Conservation (phyloP, 1,140 invertebrate genomes). For the Pogonomyrmex californicus region DNA sequence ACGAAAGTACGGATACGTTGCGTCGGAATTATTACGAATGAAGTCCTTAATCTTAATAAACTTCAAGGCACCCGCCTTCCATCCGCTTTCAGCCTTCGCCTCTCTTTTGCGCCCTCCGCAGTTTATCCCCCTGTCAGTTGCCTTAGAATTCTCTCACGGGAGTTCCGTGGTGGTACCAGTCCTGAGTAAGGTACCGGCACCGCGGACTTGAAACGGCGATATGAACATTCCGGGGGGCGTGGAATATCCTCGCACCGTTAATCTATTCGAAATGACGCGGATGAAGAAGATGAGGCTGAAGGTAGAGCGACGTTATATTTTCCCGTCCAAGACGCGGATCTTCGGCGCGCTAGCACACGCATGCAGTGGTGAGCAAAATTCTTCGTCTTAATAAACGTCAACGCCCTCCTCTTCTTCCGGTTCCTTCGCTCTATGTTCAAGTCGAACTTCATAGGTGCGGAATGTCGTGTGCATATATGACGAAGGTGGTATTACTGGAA, state of each 20-base stretch:
- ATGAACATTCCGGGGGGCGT: conserved; percentile 53
- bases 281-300: conserved; percentile 36
- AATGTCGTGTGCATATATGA: neutral
- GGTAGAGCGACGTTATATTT: conserved; percentile 38
- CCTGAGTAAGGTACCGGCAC: conserved; percentile 49
- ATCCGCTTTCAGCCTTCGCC: conserved; percentile 58
- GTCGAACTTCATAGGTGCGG: conserved; percentile 21
- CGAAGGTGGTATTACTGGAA: neutral
- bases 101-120: conserved; percentile 28
- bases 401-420: neutral
- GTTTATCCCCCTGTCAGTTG: conserved; percentile 74
- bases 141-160: conserved; percentile 68
- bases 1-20: conserved; percentile 66
- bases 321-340: conserved; percentile 32
- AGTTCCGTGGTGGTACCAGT: conserved; percentile 49
- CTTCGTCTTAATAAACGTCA: conserved; percentile 63
- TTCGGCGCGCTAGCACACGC: neutral
- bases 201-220: conserved; percentile 61
- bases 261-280: conserved; percentile 54
- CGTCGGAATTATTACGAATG: conserved; percentile 80
- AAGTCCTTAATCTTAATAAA: conserved; percentile 86
- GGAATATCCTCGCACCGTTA: conserved; percentile 67
- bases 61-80: conserved; percentile 75
- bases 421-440: conserved; percentile 13
- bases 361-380: conserved; percentile 37